Conservation (phyloP, 2,113 vertebrate genomes). For the Plecotus auritus region DNA sequence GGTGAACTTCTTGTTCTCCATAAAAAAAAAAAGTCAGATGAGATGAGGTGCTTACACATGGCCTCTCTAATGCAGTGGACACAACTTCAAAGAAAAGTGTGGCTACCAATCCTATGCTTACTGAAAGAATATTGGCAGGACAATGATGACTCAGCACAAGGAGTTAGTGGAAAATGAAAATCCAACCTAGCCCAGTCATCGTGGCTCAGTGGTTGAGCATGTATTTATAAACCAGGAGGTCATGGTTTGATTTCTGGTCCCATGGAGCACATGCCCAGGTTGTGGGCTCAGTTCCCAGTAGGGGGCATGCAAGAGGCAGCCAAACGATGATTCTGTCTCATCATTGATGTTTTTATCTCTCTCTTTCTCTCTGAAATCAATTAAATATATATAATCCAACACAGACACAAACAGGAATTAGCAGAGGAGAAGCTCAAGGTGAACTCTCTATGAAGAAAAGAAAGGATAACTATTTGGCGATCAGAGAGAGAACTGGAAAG, state of each 20-base stretch:
- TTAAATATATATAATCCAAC: too few relatives aligned
- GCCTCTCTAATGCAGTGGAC: background rate
- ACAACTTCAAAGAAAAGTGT: background rate
- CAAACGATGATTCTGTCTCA: too few relatives aligned
- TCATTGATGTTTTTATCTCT: too few relatives aligned
- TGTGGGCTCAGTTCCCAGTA: too few relatives aligned
- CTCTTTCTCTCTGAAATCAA: too few relatives aligned
- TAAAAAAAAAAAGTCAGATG: background rate
- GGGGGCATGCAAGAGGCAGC: too few relatives aligned
- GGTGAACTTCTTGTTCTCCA: background rate
- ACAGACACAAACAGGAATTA: background rate
- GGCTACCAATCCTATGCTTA: background rate
- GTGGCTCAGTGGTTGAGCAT: too few relatives aligned
- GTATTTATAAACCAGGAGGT: too few relatives aligned
- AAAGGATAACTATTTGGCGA: background rate
- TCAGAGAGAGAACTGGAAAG: background rate
- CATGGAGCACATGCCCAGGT: too few relatives aligned
- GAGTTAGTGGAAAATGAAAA: background rate
- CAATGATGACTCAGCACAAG: background rate
- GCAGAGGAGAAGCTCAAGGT: too few relatives aligned
- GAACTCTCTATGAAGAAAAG: background rate
- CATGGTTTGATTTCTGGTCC: too few relatives aligned
- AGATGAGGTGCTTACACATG: background rate
- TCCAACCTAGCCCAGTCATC: too few relatives aligned
- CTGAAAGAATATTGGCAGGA: background rate